Conservation (phyloP, 2,113 vertebrate species). For the Manacus vitellinus region DNA sequence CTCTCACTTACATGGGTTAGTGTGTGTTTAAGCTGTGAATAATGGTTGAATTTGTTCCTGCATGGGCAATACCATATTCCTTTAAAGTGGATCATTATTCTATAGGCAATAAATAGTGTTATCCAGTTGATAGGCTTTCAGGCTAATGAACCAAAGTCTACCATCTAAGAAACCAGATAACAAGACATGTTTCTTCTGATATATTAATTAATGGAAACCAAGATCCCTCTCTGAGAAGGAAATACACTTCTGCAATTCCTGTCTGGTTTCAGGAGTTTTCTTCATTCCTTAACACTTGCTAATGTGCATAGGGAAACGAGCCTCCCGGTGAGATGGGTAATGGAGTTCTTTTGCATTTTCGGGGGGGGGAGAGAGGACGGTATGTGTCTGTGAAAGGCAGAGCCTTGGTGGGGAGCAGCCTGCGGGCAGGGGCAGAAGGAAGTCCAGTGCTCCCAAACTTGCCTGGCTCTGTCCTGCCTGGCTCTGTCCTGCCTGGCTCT, state of each 20-base stretch:
- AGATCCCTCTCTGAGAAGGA: slow-evolving; percentile 52
- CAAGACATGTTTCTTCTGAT: slow-evolving; percentile 73
- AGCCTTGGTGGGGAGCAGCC: background rate
- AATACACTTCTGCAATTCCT: slow-evolving; percentile 25
- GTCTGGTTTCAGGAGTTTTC: background rate
- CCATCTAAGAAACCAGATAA: slow-evolving; percentile 73
- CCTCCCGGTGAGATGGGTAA: background rate
- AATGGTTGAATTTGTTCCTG: slow-evolving; percentile 43
- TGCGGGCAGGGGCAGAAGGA: background rate
- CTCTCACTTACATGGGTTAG: background rate
- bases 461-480: background rate
- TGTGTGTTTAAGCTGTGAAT: slow-evolving; percentile 25
- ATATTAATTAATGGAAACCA: slow-evolving; percentile 77
- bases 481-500: background rate
- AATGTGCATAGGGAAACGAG: rapidly evolving
- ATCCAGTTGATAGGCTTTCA: slow-evolving; percentile 68
- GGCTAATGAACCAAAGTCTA: slow-evolving; percentile 77
- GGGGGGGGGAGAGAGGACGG: no score
- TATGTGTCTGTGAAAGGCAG: background rate
- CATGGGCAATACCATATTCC: slow-evolving; percentile 24
- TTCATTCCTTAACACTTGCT: background rate
- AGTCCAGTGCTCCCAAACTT: background rate
- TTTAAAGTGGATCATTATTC: slow-evolving; percentile 72
- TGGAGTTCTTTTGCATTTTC: background rate
- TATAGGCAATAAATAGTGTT: slow-evolving; percentile 75